Percentiles rank a stretch among this genome's conserved stretches.
Evolutionary conservation across 2,888 invertebrate genomes (phyloP).

Genomic region (Eupithecia exiguata): DNA sequence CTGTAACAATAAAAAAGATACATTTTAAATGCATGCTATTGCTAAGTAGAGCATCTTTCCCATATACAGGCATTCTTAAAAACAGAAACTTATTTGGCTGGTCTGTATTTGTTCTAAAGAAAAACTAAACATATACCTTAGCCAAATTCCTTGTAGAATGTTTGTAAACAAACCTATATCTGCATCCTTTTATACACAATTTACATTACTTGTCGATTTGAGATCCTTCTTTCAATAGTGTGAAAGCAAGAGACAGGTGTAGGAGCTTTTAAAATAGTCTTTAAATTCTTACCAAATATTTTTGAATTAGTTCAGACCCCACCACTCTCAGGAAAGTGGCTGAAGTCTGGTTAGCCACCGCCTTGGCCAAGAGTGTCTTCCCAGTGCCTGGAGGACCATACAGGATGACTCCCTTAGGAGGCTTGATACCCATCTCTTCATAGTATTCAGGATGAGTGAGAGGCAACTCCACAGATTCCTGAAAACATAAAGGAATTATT

Average conservation of each 20-base stretch:
- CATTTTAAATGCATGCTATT: constrained; percentile 13
- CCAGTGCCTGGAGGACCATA: constrained; percentile 99
- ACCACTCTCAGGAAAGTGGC: constrained; percentile 99
- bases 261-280: background rate
- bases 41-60: background rate
- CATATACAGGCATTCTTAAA: too few relatives aligned
- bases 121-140: too few relatives aligned
- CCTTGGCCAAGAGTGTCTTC: constrained; percentile 98
- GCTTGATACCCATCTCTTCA: constrained; percentile 99
- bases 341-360: constrained; percentile 99
- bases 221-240: too few relatives aligned
- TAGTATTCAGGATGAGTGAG: constrained; percentile 99
- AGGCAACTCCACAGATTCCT: constrained; percentile 98
- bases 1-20: constrained; percentile 65
- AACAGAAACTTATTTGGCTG: too few relatives aligned
- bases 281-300: constrained; percentile 89
- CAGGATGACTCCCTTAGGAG: constrained; percentile 99
- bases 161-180: too few relatives aligned
- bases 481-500: constrained; percentile 2
- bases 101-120: too few relatives aligned
- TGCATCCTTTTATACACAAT: too few relatives aligned
- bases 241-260: too few relatives aligned
- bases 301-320: constrained; percentile 99
- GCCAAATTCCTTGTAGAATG: too few relatives aligned
- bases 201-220: too few relatives aligned